Conservation (phyloP, 1,140 invertebrate genomes). For the Cydia splendana region DNA sequence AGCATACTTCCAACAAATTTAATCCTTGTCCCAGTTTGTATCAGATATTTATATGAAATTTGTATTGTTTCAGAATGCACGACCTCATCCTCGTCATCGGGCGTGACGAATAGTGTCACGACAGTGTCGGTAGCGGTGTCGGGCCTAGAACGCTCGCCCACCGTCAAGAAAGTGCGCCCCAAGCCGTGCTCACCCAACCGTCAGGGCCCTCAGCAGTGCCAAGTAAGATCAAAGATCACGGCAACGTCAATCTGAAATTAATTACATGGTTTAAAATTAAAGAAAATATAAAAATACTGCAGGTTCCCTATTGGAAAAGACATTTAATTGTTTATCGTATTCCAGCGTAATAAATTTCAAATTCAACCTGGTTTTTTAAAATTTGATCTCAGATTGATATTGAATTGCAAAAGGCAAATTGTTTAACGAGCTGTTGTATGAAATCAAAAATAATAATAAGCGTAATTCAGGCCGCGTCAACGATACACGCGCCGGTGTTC, state of each 20-base stretch:
- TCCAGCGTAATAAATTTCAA: too few relatives aligned
- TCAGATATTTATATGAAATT: neutral
- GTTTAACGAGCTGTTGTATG: neutral
- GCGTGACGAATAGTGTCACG: conserved; percentile 54
- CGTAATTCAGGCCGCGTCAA: neutral
- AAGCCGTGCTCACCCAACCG: conserved; percentile 89
- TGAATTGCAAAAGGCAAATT: neutral
- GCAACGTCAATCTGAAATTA: neutral
- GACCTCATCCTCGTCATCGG: conserved; percentile 54
- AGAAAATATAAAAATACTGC: too few relatives aligned
- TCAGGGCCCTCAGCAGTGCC: conserved; percentile 89
- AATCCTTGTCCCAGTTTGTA: too few relatives aligned
- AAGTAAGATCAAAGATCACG: conserved; percentile 78
- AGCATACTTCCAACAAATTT: too few relatives aligned
- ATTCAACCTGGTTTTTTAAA: too few relatives aligned
- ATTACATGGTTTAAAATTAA: too few relatives aligned
- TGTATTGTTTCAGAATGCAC: conserved; percentile 57
- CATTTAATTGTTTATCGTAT: too few relatives aligned
- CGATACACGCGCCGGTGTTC: conserved; percentile 36
- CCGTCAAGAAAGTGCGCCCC: conserved; percentile 85
- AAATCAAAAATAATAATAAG: neutral
- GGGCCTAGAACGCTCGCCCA: conserved; percentile 59
- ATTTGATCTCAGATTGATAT: too few relatives aligned
- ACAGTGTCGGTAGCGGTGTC: conserved; percentile 70
- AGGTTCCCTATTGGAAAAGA: too few relatives aligned